Percentiles rank a stretch among this genome's conserved stretches.
Conservation (phyloP, 2,113 vertebrate species). For the Oplegnathus fasciatus region DNA sequence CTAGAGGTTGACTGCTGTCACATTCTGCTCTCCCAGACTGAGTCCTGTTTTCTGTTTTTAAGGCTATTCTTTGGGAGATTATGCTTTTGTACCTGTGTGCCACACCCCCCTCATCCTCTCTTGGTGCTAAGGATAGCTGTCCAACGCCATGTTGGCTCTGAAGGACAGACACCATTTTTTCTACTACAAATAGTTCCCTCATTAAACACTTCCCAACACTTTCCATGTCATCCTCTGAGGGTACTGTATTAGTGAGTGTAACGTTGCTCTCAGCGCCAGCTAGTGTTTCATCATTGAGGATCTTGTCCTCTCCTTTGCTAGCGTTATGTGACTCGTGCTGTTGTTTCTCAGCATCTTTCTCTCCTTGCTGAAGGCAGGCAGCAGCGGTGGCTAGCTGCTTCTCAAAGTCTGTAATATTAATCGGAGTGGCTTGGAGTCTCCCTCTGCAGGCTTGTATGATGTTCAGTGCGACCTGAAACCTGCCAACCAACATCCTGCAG, state of each 20-base stretch:
- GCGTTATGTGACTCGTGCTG: slow-evolving; percentile 52
- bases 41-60: slow-evolving; percentile 76
- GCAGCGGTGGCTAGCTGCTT: slow-evolving; percentile 77
- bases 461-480: slow-evolving; percentile 84
- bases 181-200: slow-evolving; percentile 86
- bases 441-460: slow-evolving; percentile 87
- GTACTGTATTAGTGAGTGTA: background rate
- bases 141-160: slow-evolving; percentile 77
- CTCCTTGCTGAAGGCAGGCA: slow-evolving; percentile 78
- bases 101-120: slow-evolving; percentile 57
- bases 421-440: slow-evolving; percentile 74
- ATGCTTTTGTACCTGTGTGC: slow-evolving; percentile 72
- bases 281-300: slow-evolving; percentile 58
- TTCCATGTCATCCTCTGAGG: slow-evolving; percentile 64
- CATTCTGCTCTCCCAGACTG: slow-evolving; percentile 18
- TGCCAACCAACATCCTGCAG: slow-evolving; percentile 83
- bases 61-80: slow-evolving; percentile 85
- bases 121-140: slow-evolving; percentile 48
- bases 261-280: slow-evolving; percentile 44
- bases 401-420: slow-evolving; percentile 79
- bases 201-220: slow-evolving; percentile 84
- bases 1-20: slow-evolving; percentile 22
- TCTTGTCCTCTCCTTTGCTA: slow-evolving; percentile 58
- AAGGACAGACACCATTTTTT: slow-evolving; percentile 86
- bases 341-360: slow-evolving; percentile 59